phyloP scores from a whole-genome alignment of 2,797 vertebrate species.

The Limnodromus scolopaceus region DNA sequence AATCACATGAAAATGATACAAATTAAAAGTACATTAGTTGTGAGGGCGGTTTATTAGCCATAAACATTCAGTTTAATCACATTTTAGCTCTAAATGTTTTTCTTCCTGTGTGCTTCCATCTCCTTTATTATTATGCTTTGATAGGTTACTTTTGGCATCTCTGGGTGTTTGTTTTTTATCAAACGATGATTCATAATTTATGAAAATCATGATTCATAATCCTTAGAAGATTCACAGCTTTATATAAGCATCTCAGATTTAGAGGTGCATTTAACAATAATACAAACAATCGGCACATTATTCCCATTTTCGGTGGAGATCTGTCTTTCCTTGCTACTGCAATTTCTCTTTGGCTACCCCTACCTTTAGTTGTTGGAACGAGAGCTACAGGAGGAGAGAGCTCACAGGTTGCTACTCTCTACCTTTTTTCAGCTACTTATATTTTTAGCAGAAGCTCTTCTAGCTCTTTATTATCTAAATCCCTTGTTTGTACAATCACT shows the following conservation, averaged over 20 bases:
- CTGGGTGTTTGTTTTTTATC: background rate
- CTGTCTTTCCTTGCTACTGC: background rate
- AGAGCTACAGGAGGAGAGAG: background rate
- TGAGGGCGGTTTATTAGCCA: background rate
- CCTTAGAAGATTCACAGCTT: background rate
- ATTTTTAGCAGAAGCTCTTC: background rate
- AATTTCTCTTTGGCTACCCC: background rate
- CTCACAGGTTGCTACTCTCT: background rate
- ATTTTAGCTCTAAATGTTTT: background rate
- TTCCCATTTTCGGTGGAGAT: background rate
- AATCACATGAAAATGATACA: background rate
- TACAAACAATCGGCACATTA: background rate
- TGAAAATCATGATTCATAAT: background rate
- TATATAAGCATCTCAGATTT: background rate
- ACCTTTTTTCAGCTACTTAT: background rate
- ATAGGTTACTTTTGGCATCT: background rate
- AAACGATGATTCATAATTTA: conserved; percentile 9
- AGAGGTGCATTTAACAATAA: background rate
- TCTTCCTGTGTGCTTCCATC: background rate
- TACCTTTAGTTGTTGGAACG: background rate
- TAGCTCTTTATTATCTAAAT: background rate
- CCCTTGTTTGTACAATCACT: background rate
- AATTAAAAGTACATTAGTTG: background rate
- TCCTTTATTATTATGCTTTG: background rate
- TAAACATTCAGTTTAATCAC: background rate